phyloP scores from a whole-genome alignment of 2,113 vertebrate genomes.

The Phrynosoma platyrhinos region DNA sequence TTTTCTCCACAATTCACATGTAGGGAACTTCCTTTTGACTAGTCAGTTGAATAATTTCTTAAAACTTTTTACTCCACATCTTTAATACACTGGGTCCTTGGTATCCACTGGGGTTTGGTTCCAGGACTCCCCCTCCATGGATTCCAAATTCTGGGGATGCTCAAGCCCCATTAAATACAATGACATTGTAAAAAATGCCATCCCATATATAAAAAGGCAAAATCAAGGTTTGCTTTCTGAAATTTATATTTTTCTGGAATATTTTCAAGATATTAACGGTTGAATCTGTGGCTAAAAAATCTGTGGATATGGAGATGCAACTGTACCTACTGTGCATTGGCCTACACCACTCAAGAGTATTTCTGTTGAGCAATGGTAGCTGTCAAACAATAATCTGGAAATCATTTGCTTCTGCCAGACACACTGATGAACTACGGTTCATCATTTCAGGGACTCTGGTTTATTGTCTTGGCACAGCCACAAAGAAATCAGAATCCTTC shows the following conservation, averaged over 20 bases:
- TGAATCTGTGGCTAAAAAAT: too few species aligned
- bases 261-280: too few species aligned
- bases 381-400: not conserved
- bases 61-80: fast-evolving
- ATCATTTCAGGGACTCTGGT: not conserved
- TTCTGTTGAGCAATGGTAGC: not conserved
- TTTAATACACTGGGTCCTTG: not conserved
- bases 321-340: not conserved
- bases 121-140: too few species aligned
- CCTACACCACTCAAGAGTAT: not conserved
- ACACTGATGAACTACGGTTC: not conserved
- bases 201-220: too few species aligned
- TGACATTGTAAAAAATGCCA: too few species aligned
- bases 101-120: too few species aligned
- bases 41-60: not conserved
- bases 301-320: too few species aligned
- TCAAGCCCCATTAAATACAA: too few species aligned
- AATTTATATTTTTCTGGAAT: too few species aligned
- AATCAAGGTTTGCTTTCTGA: too few species aligned
- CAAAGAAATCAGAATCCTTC: not conserved
- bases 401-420: not conserved
- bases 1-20: not conserved
- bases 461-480: not conserved
- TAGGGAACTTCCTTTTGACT: not conserved
- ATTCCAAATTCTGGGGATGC: too few species aligned